Conservation (phyloP, 2,113 vertebrate species). For the Argyrosomus japonicus region DNA sequence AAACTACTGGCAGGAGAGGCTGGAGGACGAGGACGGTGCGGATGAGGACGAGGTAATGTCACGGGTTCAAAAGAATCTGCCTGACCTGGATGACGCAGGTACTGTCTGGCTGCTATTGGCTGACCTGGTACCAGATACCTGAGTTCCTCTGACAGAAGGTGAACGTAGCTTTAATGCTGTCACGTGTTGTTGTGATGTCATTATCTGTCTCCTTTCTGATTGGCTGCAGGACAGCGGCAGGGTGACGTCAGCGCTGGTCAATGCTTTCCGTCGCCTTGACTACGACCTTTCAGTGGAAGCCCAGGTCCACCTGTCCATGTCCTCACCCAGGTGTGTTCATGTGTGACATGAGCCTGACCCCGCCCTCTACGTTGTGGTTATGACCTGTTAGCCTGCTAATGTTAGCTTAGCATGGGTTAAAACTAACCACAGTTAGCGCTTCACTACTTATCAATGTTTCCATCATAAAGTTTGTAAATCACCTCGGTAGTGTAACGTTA, state of each 20-base stretch:
- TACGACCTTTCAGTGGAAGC: constrained; percentile 79
- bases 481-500: too few relatives aligned
- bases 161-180: not conserved
- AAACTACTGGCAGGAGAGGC: constrained; percentile 79
- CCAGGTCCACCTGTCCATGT: constrained; percentile 71
- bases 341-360: too few relatives aligned
- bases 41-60: constrained; percentile 20
- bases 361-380: too few relatives aligned
- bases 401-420: too few relatives aligned
- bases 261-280: constrained; percentile 77
- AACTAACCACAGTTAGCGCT: too few relatives aligned
- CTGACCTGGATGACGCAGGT: not conserved
- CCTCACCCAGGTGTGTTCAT: constrained; percentile 47
- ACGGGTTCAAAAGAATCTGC: not conserved
- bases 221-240: constrained; percentile 48
- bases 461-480: too few relatives aligned
- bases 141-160: not conserved
- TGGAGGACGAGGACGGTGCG: constrained; percentile 31
- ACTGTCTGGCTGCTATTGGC: not conserved
- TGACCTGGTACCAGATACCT: not conserved
- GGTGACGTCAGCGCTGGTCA: constrained; percentile 58
- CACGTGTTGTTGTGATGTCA: not conserved
- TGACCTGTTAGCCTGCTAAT: too few relatives aligned
- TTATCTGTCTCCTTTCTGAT: constrained; percentile 19
- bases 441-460: too few relatives aligned